Evolutionary conservation across 2,888 invertebrate genomes (phyloP).

Genomic region (Macrosoma leucophasiata): DNA sequence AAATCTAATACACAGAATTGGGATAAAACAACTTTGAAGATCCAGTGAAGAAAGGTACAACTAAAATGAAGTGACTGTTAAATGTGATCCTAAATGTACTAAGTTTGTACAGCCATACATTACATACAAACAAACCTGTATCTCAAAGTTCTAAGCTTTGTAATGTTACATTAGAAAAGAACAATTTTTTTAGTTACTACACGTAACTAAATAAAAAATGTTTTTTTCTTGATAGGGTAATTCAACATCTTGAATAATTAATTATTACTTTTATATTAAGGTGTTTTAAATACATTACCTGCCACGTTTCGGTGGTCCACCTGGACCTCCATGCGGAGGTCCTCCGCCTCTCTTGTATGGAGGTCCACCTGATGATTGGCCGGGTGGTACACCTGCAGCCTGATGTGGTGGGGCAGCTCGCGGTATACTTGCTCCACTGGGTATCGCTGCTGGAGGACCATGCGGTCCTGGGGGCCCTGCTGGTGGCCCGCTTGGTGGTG

Average conservation of each 20-base stretch:
- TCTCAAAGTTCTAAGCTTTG: too few relatives aligned
- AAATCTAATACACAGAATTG: constrained; percentile 49
- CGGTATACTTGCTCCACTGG: constrained; percentile 26
- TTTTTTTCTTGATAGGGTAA: too few relatives aligned
- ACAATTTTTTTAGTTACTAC: too few relatives aligned
- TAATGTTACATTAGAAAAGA: not conserved
- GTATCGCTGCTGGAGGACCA: constrained; percentile 24
- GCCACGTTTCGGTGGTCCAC: constrained; percentile 61
- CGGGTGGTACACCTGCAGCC: constrained; percentile 22
- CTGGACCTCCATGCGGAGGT: constrained; percentile 48
- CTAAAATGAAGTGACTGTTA: too few relatives aligned
- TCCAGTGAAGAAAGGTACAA: too few relatives aligned
- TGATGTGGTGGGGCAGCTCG: constrained; percentile 33
- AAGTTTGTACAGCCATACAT: not conserved
- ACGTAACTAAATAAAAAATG: too few relatives aligned
- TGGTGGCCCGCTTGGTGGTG: constrained; percentile 30
- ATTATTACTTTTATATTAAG: too few relatives aligned
- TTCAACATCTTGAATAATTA: too few relatives aligned
- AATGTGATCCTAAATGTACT: too few relatives aligned
- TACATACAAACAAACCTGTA: not conserved
- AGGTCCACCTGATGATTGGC: constrained; percentile 30
- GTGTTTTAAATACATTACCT: constrained; percentile 36
- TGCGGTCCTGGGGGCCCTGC: constrained; percentile 21
- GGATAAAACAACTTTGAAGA: too few relatives aligned
- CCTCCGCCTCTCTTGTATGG: constrained; percentile 57